A percentile compares a stretch with the other conserved stretches of the same genome.
Conservation (phyloP, 2,797 vertebrate species). For the Coregonus sp. region DNA sequence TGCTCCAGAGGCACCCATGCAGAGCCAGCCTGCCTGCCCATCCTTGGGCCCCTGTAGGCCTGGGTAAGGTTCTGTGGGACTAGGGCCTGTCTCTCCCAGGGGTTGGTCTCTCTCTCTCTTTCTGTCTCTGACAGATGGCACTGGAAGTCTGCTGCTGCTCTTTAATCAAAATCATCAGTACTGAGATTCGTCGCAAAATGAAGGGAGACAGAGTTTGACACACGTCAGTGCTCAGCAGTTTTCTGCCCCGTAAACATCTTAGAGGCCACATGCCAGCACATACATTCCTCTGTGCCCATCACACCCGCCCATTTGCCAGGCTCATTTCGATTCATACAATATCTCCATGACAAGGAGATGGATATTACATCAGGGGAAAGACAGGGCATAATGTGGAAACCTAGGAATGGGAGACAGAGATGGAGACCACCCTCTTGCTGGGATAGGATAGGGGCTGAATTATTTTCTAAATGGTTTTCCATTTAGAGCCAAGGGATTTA, state of each 20-base stretch:
- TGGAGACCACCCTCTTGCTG: conserved; percentile 18
- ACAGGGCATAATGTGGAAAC: conserved; percentile 14
- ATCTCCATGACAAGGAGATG: conserved; percentile 47
- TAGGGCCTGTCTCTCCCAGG: conserved; percentile 28
- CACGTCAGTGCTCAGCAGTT: conserved; percentile 42
- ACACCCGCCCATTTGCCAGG: conserved; percentile 42
- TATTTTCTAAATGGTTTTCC: conserved; percentile 54
- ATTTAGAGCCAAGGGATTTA: conserved; percentile 55
- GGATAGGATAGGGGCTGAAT: conserved; percentile 30
- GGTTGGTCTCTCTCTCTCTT: background rate
- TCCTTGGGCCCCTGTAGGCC: conserved; percentile 24
- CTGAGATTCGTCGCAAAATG: conserved; percentile 37
- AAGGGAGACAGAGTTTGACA: conserved; percentile 48
- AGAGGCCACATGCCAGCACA: conserved; percentile 22
- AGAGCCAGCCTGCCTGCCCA: conserved; percentile 48
- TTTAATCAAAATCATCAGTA: conserved; percentile 60
- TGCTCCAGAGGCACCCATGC: conserved; percentile 67
- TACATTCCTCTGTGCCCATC: conserved; percentile 28
- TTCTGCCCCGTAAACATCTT: conserved; percentile 46
- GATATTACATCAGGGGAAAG: conserved; percentile 25
- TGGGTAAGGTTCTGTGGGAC: conserved; percentile 13
- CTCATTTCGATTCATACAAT: conserved; percentile 41
- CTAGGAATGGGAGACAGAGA: conserved; percentile 20
- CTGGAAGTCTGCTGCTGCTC: conserved; percentile 23
- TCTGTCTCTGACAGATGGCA: conserved; percentile 34